These are phyloP conservation scores for Ceyx melanurus DNA, from an alignment of 2,113 vertebrate genomes.

Conservation along the genomic window DNA sequence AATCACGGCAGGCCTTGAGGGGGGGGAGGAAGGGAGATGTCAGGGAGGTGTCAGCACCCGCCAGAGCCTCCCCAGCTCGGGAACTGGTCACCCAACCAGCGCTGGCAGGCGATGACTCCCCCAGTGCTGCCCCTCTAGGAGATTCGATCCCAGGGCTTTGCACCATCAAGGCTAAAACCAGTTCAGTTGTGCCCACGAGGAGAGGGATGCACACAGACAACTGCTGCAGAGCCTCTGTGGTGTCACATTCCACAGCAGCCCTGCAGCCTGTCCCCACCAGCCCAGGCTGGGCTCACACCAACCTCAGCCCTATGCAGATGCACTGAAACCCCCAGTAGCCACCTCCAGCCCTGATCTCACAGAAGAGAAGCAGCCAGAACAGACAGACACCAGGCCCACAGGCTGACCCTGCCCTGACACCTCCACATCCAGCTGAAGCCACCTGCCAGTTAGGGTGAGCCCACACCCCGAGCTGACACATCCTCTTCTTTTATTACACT, in stretches of 20 bases:
- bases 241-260: fast-evolving
- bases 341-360: not conserved
- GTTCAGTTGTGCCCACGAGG: fast-evolving
- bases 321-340: not conserved
- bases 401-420: not conserved
- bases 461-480: fast-evolving
- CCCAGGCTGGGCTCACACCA: not conserved
- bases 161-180: fast-evolving
- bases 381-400: fast-evolving
- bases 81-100: fast-evolving
- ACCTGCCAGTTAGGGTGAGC: not conserved
- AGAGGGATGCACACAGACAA: fast-evolving
- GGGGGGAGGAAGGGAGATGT: not conserved
- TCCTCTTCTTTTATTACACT: not conserved
- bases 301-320: fast-evolving
- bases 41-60: not conserved
- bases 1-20: constrained; percentile 95
- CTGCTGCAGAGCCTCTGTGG: fast-evolving
- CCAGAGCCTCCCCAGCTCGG: fast-evolving
- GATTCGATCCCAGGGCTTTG: not conserved
- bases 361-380: not conserved
- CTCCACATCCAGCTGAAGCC: not conserved
- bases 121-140: fast-evolving
- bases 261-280: not conserved
- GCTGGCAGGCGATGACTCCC: fast-evolving